A percentile compares a stretch with the other conserved stretches of the same genome.
Conservation (phyloP, 2,113 vertebrate species). For the Nettapus auritus region DNA sequence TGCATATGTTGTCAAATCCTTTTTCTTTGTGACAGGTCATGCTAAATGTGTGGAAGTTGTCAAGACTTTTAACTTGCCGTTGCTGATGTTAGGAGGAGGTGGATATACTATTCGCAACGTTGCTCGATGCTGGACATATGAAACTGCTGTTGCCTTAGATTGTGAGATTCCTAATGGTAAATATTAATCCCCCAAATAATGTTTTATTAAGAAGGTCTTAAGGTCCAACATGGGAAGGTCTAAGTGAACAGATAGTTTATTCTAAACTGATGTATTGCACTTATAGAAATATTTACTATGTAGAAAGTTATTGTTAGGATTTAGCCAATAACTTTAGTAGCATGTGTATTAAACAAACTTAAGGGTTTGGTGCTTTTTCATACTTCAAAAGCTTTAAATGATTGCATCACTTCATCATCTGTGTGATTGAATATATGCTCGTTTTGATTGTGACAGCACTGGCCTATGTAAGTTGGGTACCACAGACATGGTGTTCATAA, state of each 20-base stretch:
- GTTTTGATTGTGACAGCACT: not conserved
- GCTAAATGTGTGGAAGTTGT: constrained; percentile 88
- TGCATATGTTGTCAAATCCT: not conserved
- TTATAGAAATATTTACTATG: too few species aligned
- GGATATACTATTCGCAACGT: constrained; percentile 87
- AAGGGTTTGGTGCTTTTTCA: not conserved
- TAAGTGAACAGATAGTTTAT: not conserved
- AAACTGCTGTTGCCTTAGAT: constrained; percentile 86
- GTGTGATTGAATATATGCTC: not conserved
- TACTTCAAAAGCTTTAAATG: not conserved
- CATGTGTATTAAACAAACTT: accelerated
- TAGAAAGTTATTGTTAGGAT: not conserved
- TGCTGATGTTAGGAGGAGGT: constrained; percentile 86
- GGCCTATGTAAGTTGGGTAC: not conserved
- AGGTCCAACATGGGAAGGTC: not conserved
- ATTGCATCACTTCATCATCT: not conserved
- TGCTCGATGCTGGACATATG: constrained; percentile 86
- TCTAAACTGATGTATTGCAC: too few species aligned
- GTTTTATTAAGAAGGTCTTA: not conserved
- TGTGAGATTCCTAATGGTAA: constrained; percentile 87
- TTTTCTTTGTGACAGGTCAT: constrained; percentile 76
- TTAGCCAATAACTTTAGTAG: not conserved
- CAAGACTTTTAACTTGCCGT: constrained; percentile 85
- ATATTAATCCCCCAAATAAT: not conserved
- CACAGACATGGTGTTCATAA: not conserved